Conservation (phyloP, 2,113 vertebrate species). For the Phainopepla nitens region DNA sequence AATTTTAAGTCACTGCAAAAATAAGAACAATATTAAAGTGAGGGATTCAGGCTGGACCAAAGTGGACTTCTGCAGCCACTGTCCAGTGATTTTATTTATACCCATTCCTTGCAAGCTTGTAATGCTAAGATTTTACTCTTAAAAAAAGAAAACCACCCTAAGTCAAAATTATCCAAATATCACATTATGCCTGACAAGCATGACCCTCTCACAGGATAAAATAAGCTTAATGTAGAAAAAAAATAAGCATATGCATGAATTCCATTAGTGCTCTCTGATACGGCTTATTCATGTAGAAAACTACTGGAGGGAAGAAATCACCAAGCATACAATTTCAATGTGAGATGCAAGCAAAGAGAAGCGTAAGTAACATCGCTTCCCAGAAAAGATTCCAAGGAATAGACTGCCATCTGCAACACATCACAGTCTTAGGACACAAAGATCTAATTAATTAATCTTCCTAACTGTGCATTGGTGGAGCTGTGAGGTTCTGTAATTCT, state of each 20-base stretch:
- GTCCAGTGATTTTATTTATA: background rate
- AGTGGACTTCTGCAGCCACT: background rate
- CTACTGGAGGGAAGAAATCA: conserved; percentile 53
- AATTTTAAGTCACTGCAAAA: background rate
- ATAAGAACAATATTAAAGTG: background rate
- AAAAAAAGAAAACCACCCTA: background rate
- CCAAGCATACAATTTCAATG: conserved; percentile 7
- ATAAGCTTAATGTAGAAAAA: conserved; percentile 58
- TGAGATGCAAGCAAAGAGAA: conserved; percentile 33
- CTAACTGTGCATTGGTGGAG: background rate
- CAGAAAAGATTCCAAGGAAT: conserved; percentile 18
- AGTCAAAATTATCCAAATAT: conserved; percentile 53
- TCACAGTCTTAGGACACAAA: background rate
- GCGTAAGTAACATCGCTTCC: background rate
- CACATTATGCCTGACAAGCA: conserved; percentile 29
- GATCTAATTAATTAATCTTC: background rate
- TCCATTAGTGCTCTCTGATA: conserved; percentile 23
- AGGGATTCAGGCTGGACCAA: background rate
- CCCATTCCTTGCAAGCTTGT: background rate
- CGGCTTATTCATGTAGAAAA: conserved; percentile 53
- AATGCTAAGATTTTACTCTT: background rate
- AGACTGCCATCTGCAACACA: background rate
- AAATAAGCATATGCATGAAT: conserved; percentile 51
- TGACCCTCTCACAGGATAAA: conserved; percentile 37
- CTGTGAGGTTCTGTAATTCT: background rate